Evolutionary conservation across 2,888 invertebrate genomes (phyloP).

Genomic region (Platycheirus rosarum): DNA sequence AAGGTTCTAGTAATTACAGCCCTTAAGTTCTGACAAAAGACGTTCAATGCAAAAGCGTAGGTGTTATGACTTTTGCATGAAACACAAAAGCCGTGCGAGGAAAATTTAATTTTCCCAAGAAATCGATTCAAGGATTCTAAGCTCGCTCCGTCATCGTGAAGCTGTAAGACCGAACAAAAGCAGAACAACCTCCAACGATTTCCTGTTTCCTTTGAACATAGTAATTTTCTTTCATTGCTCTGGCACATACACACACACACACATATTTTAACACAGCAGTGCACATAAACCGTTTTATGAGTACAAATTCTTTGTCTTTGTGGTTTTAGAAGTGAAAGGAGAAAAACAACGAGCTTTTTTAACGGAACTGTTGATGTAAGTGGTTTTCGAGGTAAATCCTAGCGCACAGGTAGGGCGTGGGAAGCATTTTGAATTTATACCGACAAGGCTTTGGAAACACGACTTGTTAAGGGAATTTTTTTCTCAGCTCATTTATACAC

Average conservation of each 20-base stretch:
- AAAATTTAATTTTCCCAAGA: not conserved
- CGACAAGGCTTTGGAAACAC: not conserved
- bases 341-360: slow-evolving; percentile 2
- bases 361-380: slow-evolving; percentile 8
- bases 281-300: not conserved
- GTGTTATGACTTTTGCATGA: not conserved
- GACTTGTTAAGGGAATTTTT: slow-evolving; percentile 11
- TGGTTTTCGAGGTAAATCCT: slow-evolving; percentile 9
- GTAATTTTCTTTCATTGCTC: not conserved
- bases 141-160: not conserved
- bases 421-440: slow-evolving; percentile 1
- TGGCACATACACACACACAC: not conserved
- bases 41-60: not conserved
- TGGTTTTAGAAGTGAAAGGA: not conserved
- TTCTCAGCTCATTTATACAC: slow-evolving; percentile 8
- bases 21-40: not conserved
- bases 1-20: not conserved
- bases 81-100: not conserved
- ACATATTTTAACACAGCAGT: not conserved
- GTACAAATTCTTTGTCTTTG: slow-evolving; percentile 5
- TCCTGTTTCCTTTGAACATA: not conserved
- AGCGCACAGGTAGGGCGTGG: not conserved
- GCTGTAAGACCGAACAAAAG: not conserved
- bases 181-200: not conserved
- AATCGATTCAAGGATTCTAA: not conserved